These are phyloP conservation scores for Micrastur ruficollis DNA, from an alignment of 2,797 vertebrate genomes.

Conservation along the genomic window DNA sequence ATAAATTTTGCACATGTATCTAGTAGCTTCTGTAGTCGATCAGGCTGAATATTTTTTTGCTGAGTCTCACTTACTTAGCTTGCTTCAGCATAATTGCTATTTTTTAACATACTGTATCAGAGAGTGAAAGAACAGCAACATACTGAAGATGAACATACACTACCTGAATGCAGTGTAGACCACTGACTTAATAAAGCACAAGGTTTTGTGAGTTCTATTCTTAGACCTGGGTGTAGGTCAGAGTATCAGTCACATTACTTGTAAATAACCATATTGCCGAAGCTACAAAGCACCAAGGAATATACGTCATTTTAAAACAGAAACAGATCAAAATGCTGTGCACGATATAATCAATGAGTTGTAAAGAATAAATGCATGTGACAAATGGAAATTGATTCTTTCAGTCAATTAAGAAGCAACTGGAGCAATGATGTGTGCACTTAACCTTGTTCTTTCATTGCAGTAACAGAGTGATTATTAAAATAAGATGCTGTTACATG, in stretches of 20 bases:
- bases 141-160: background rate
- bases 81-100: background rate
- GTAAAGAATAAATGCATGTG: background rate
- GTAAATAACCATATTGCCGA: background rate
- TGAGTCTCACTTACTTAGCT: background rate
- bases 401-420: background rate
- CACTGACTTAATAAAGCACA: background rate
- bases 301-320: background rate
- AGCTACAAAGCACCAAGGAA: background rate
- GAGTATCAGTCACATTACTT: background rate
- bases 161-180: rapidly evolving
- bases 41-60: background rate
- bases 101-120: background rate
- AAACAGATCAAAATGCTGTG: background rate
- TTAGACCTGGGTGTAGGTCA: background rate
- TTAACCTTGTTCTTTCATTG: background rate
- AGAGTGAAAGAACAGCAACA: background rate
- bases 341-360: background rate
- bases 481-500: background rate
- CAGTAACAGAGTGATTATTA: background rate
- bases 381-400: conserved; percentile 36
- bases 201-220: background rate
- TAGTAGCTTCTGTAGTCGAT: background rate
- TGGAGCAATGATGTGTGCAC: background rate
- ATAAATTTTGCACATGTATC: rapidly evolving